Conservation (phyloP, 2,888 invertebrate species). For the Horisme vitalbata region DNA sequence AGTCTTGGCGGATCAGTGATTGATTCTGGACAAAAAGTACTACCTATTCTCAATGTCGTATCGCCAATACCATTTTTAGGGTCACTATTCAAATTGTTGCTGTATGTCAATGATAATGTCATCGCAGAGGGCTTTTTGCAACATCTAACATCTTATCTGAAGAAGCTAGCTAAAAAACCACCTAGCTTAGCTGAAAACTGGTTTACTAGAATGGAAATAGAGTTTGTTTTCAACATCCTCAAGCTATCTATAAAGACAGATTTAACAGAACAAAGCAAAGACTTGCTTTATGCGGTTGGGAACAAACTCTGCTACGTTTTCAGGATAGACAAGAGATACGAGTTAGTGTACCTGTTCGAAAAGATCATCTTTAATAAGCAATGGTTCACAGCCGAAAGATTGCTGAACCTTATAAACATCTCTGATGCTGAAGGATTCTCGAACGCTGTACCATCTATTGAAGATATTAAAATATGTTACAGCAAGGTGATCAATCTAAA, state of each 20-base stretch:
- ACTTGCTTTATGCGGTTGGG: slow-evolving; percentile 79
- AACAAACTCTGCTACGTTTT: slow-evolving; percentile 85
- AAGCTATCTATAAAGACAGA: slow-evolving; percentile 62
- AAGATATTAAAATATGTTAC: slow-evolving; percentile 70
- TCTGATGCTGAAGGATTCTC: slow-evolving; percentile 67
- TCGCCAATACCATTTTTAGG: slow-evolving; percentile 70
- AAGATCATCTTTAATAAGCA: slow-evolving; percentile 84
- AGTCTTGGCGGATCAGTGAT: slow-evolving; percentile 59
- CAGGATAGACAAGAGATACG: slow-evolving; percentile 80
- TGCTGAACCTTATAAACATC: slow-evolving; percentile 79
- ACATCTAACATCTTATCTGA: slow-evolving; percentile 67
- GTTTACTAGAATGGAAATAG: slow-evolving; percentile 85
- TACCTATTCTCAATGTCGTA: slow-evolving; percentile 59
- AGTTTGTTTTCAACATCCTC: slow-evolving; percentile 77
- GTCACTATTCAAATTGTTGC: slow-evolving; percentile 64
- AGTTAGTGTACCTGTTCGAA: slow-evolving; percentile 82
- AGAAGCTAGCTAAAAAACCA: slow-evolving; percentile 52
- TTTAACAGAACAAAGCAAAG: slow-evolving; percentile 69
- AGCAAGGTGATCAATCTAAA: slow-evolving; percentile 65
- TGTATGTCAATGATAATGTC: slow-evolving; percentile 53
- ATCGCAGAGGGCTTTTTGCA: slow-evolving; percentile 63
- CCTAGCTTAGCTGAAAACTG: slow-evolving; percentile 81
- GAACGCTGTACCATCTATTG: slow-evolving; percentile 59
- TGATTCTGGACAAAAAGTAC: slow-evolving; percentile 59
- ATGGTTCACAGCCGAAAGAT: slow-evolving; percentile 83